Evolutionary conservation across 2,113 vertebrate genomes (phyloP).

Genomic region (Tenrec ecaudatus): DNA sequence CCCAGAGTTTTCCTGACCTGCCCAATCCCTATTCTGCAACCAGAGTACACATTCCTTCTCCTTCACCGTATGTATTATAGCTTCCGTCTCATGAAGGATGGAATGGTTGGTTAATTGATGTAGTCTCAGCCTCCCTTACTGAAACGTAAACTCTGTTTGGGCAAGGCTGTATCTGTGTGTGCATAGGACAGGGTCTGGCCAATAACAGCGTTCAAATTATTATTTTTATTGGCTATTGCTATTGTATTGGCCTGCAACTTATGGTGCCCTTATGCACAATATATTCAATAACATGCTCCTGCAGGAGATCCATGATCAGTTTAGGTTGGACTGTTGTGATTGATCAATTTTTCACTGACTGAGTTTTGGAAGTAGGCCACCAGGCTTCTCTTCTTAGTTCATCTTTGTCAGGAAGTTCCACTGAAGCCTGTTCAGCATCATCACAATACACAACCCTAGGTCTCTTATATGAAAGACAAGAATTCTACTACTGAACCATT

Average conservation of each 20-base stretch:
- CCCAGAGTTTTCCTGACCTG: too few relatives aligned
- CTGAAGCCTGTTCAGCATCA: background rate
- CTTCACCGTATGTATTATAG: background rate
- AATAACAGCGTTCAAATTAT: background rate
- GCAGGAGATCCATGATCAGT: background rate
- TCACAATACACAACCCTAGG: background rate
- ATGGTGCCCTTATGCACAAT: background rate
- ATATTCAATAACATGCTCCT: background rate
- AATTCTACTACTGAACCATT: too few relatives aligned
- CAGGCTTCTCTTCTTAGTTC: too few relatives aligned
- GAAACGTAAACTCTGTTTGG: background rate
- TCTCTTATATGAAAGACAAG: too few relatives aligned
- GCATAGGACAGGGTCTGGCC: background rate
- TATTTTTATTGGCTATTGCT: background rate
- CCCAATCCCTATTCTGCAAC: background rate
- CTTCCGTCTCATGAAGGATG: background rate
- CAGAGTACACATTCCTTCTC: background rate
- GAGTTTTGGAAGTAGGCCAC: too few relatives aligned
- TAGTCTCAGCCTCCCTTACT: background rate
- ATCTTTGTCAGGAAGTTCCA: background rate
- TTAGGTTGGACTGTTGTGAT: background rate
- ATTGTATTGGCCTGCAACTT: background rate
- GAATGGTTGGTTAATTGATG: background rate
- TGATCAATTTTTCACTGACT: background rate
- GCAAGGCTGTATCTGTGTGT: background rate